Evolutionary conservation across 2,888 invertebrate species (phyloP), one percentile per base, ranked within the genome.

Genomic region (Synergus umbraculus): DNA sequence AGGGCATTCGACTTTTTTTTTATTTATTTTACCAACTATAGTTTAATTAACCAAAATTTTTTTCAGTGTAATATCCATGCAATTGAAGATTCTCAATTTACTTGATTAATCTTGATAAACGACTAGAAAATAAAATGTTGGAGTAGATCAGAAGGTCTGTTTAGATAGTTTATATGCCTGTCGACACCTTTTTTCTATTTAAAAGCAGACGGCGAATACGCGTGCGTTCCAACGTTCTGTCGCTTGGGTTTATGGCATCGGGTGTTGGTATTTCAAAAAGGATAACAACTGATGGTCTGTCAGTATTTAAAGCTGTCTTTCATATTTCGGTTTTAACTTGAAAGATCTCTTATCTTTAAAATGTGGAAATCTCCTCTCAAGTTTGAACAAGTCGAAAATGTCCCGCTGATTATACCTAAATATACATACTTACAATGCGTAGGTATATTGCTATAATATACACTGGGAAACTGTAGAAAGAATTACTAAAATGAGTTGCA

Each of bases 191-290:
- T 60, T 22, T 18, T 60, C 18, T 60, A 18, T 60, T 60, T 60
- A 60, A 60, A 18, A 18, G 18, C 60, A 60, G 60, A 60, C 60
- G 22, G 60, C 12, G 18, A 10, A 60, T 58, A 9, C 22, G 60
- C 18, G 18, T 18, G 60, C 18, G 60, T 60, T n/a, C 60, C 60
- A 18, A 18, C 22, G 60, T 60, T 22, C 60, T 60, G 60, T 60
- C 18, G 60, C 60, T 18, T 60, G 4, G 60, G 60, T 22, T 60
- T 60, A 60, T 60, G 58, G 60, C 60, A 60, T 60, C 60, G 10
- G 22, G n/a, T 60, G 60, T 60, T 10, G 60, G 60, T 18, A 60
- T 22, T 18, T 60, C 60, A 3, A 60, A 60, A 22, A 60, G 22
- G 22, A 60, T 60, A 22, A 22, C 22, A 22, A 12, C 22, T 60